A percentile compares a stretch with the other conserved stretches of the same genome.
Conservation (phyloP, 2,797 vertebrate genomes). For the Scarus forsteni region DNA sequence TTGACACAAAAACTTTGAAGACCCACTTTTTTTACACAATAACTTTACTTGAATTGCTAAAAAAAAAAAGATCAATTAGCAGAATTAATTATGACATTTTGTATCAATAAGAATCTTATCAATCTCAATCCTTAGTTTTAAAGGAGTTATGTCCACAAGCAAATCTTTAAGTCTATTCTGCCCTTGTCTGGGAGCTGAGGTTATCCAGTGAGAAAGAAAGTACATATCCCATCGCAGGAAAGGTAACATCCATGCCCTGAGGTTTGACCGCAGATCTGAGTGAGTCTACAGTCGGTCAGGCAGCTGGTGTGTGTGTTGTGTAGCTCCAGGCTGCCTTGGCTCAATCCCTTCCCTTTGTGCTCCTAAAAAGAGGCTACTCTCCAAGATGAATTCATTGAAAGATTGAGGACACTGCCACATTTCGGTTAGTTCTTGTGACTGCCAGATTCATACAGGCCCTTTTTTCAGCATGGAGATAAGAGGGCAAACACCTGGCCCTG, state of each 20-base stretch:
- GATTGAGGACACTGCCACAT: conserved; percentile 39
- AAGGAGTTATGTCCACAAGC: too few species aligned
- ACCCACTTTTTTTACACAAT: too few species aligned
- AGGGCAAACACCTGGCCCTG: conserved; percentile 16
- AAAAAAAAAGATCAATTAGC: too few species aligned
- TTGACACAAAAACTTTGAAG: too few species aligned
- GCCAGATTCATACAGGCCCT: conserved; percentile 35
- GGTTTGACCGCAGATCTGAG: conserved; percentile 67
- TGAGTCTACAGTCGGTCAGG: conserved; percentile 66
- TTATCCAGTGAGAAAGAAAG: conserved; percentile 15
- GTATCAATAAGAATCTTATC: too few species aligned
- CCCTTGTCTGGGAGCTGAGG: background rate
- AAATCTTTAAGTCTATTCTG: too few species aligned
- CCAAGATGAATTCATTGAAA: conserved; percentile 44
- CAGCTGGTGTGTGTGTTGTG: conserved; percentile 69
- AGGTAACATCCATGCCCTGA: conserved; percentile 67
- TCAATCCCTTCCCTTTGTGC: conserved; percentile 46
- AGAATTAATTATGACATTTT: too few species aligned
- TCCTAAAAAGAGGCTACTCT: conserved; percentile 52
- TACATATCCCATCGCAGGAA: conserved; percentile 55
- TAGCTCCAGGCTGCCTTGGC: conserved; percentile 67
- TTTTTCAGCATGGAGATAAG: conserved; percentile 19
- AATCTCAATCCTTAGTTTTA: too few species aligned
- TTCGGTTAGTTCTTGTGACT: conserved; percentile 47
- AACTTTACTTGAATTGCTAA: too few species aligned